Base-by-base conservation (phyloP, 2,113 vertebrate genomes). In the Podarcis muralis region DNA sequence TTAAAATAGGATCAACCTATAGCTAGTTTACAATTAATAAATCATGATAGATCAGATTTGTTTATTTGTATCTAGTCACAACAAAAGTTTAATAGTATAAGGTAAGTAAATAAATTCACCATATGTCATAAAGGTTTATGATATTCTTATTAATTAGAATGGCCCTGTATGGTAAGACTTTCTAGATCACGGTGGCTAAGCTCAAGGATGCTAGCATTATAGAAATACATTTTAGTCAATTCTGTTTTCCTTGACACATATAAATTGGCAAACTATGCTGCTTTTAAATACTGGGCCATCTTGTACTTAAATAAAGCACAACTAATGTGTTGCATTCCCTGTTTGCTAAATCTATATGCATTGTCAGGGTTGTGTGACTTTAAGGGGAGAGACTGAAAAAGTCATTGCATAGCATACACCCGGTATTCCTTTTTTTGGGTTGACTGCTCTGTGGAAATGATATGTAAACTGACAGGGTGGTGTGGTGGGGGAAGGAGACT, bases 391-490 rank as follows among this genome's bases (percentile, higher is more conserved):
- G 0, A 0, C 7, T 83, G 59, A 92, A 88, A 37, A 87, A 40
- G 0, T 2, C 81, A 75, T 87, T 65, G 6, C 22, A 1, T 4
- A 4, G 12, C 22, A 1, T 3, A 4, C 77, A 81, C 75, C 15
- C 43, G 82, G 20, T 76, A 9, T 30, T 68, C 76, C 71, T 62
- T 62, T 68, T 81, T 90, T 87, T 87, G 62, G 84, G 81, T 77
- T 37, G 1, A 84, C 92, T 83, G 40, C 79, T 93, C 5, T 0
- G 74, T 76, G 81, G 91, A 96, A 95, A 81, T 2, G 2, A 91
- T 76, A 79, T 81, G 2, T 78, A 93, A 82, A 9, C 81, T 90
- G 92, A 85, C 92, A 82, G 48, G 84, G 27, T 53, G 48, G 11
- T 53, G 48, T 53, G 48, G 11, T 53, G 59, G 15, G 59, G 48